Base-by-base conservation (phyloP, 2,797 vertebrate species). In the Chelmon rostratus region DNA sequence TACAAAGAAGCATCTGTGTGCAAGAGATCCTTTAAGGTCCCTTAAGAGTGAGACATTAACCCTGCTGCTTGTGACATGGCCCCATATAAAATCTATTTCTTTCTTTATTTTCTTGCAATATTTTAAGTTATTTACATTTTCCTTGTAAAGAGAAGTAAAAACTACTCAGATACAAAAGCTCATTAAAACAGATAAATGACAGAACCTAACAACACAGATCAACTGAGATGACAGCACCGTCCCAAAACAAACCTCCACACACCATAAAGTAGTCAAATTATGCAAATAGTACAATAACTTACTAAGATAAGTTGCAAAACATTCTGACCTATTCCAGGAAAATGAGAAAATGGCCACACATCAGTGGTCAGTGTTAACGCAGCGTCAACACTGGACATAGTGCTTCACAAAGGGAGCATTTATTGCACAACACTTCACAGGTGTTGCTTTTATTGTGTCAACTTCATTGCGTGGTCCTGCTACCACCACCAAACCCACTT, bases 321-420 rank as follows among this genome's bases (percentile, higher is more conserved):
- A 47, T 53, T 25, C 2, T 10, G 23, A 50, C 25, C 19, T n/a
- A 5, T 64, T 10, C 33, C 38, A 50, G 28, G 7, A 35, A 8
- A 35, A 65, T 10, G 0, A 63, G 4, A 58, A 67, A 66, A 49
- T 37, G 10, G 7, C 16, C 8, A 25, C 11, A 64, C n/a, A 58
- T 25, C 40, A 50, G 13, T 33, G 38, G 38, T 19, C 9, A 35
- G 6, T 50, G 50, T 35, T 21, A 50, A 65, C 10, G 10, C 18
- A 18, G 19, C 15, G 38, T 49, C 10, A 66, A 6, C 15, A 56
- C 23, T 28, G 8, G 56, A 33, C 44, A 50, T 4, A 28, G 11
- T 15, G 28, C 31, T 59, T 47, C 15, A 49, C 50, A 53, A 65
- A 50, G 18, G 21, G 13, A 68, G 25, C 28, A 44, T 76, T 75